These are phyloP conservation scores for Yponomeuta sedellus DNA, from an alignment of 2,888 invertebrate species.

Conservation along the genomic window DNA sequence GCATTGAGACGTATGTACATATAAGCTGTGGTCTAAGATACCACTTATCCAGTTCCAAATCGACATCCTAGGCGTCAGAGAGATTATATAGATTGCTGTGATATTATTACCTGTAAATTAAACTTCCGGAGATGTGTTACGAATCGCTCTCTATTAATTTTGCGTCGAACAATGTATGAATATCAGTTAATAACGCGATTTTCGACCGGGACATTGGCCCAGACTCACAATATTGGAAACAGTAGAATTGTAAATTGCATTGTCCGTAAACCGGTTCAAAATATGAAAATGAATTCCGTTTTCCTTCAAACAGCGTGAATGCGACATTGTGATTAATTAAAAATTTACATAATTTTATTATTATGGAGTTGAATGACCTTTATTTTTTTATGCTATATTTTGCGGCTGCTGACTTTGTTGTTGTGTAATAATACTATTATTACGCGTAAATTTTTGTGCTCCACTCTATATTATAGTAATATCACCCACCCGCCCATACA, in stretches of 20 bases:
- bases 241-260: background rate
- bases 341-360: background rate
- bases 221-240: constrained; percentile 1
- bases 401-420: too few relatives aligned
- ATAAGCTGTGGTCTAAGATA: too few relatives aligned
- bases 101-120: too few relatives aligned
- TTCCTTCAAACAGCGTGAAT: background rate
- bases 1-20: too few relatives aligned
- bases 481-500: too few relatives aligned
- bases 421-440: too few relatives aligned
- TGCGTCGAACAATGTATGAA: background rate
- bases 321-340: background rate
- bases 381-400: too few relatives aligned
- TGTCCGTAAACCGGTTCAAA: background rate
- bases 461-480: too few relatives aligned
- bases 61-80: background rate
- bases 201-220: background rate
- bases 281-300: constrained; percentile 1
- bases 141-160: background rate
- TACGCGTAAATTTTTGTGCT: too few relatives aligned
- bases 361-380: background rate
- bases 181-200: background rate
- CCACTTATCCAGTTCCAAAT: too few relatives aligned
- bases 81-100: too few relatives aligned
- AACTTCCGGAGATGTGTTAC: background rate